A percentile compares a stretch with the other conserved stretches of the same genome.
phyloP scores from a whole-genome alignment of 1,140 invertebrate genomes.

The Cecropterus lyciades region DNA sequence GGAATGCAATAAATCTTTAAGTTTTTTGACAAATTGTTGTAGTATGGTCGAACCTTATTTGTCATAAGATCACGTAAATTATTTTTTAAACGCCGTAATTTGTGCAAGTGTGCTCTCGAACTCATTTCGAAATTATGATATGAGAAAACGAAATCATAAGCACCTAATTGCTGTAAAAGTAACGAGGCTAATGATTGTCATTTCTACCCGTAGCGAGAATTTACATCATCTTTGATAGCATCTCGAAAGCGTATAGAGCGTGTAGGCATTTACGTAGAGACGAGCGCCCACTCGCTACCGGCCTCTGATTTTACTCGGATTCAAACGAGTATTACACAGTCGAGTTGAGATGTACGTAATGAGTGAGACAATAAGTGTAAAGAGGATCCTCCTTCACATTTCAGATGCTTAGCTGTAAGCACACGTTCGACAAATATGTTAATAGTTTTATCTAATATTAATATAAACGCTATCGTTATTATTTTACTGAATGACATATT shows the following conservation, averaged over 20 bases:
- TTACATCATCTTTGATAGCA: constrained; percentile 68
- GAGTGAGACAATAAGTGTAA: constrained; percentile 53
- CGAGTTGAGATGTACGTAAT: constrained; percentile 64
- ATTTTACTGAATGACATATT: no score
- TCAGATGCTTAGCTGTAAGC: constrained; percentile 36
- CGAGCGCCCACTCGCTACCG: constrained; percentile 56
- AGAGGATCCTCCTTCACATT: constrained; percentile 57
- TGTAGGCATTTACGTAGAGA: constrained; percentile 75
- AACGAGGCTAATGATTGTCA: constrained; percentile 62
- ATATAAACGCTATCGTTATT: no score
- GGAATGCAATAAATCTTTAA: no score
- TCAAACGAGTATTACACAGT: constrained; percentile 71
- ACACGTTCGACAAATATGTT: constrained; percentile 9
- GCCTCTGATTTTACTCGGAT: constrained; percentile 62
- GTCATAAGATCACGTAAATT: background rate
- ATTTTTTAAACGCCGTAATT: constrained; percentile 16
- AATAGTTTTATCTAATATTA: no score
- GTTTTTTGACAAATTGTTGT: no score
- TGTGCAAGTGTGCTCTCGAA: constrained; percentile 12
- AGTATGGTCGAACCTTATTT: background rate
- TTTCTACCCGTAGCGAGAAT: constrained; percentile 52
- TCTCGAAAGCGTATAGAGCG: constrained; percentile 74
- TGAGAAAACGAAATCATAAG: constrained; percentile 34
- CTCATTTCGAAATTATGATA: constrained; percentile 9
- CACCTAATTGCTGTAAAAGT: constrained; percentile 41